phyloP scores from a whole-genome alignment of 1,140 invertebrate genomes.

The Ceratina australensis region DNA sequence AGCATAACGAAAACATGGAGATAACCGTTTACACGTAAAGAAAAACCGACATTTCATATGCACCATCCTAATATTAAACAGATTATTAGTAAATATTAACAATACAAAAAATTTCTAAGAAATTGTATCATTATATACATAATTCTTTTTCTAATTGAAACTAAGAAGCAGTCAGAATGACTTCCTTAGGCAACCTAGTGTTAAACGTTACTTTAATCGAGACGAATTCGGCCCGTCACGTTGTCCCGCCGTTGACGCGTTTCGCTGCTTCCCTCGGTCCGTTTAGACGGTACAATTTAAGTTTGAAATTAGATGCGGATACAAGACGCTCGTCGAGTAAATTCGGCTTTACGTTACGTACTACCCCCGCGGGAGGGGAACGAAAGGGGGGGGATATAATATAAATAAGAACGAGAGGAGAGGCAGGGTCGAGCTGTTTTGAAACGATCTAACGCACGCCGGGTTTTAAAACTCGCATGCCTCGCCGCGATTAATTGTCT shows the following conservation, averaged over 20 bases:
- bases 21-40: no score
- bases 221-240: not conserved
- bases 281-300: constrained; percentile 56
- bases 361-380: no score
- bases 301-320: constrained; percentile 56
- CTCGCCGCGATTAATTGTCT: constrained; percentile 57
- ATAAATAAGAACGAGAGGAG: constrained; percentile 9
- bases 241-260: not conserved
- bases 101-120: no score
- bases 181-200: no score
- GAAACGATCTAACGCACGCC: constrained; percentile 21
- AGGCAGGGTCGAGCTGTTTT: not conserved
- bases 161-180: no score
- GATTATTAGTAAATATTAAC: no score
- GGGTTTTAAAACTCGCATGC: constrained; percentile 35
- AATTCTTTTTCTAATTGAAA: no score
- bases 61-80: no score
- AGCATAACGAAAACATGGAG: no score
- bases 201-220: no score
- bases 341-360: constrained; percentile 32
- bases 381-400: not conserved
- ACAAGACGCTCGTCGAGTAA: constrained; percentile 42
- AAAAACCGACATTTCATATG: no score
- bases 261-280: constrained; percentile 7
- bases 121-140: no score